Conservation (phyloP, 1,140 invertebrate genomes). For the Lucilia sericata region DNA sequence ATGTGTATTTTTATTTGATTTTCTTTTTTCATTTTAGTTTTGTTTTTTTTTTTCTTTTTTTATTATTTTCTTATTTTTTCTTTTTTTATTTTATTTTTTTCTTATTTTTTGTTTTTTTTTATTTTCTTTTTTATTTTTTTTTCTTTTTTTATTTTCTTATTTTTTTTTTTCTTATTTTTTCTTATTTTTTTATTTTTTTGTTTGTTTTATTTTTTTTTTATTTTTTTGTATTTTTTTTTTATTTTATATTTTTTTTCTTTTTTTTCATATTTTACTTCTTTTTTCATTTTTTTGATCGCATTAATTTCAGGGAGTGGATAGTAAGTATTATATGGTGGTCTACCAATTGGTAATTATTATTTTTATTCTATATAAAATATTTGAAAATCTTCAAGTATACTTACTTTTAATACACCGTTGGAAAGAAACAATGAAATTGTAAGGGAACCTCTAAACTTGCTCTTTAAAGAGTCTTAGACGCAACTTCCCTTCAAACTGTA, state of each 20-base stretch:
- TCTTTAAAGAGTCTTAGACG: constrained; percentile 66
- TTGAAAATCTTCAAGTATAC: constrained; percentile 49
- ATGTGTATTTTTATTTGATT: constrained; percentile 32
- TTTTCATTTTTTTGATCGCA: not conserved
- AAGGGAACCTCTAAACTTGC: constrained; percentile 65
- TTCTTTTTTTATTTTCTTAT: constrained; percentile 44
- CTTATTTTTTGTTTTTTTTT: constrained; percentile 50
- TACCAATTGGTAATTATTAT: not conserved
- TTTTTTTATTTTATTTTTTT: constrained; percentile 48
- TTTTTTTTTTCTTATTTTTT: constrained; percentile 23
- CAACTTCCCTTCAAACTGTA: constrained; percentile 67
- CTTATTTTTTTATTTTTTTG: constrained; percentile 20
- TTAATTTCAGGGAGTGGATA: not conserved
- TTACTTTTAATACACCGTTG: constrained; percentile 67
- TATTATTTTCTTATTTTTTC: constrained; percentile 43
- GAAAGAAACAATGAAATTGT: constrained; percentile 68
- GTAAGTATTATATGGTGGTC: not conserved
- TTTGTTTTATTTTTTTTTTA: constrained; percentile 50
- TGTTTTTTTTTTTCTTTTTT: constrained; percentile 50
- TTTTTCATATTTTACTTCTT: constrained; percentile 15
- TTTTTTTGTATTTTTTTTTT: constrained; percentile 38
- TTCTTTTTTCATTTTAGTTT: constrained; percentile 51
- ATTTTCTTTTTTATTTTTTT: constrained; percentile 50
- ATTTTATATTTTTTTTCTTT: not conserved
- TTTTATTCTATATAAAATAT: not conserved